A percentile compares a stretch with the other conserved stretches of the same genome.
phyloP scores from a whole-genome alignment of 1,140 invertebrate species.

The Laodelphax striatellus region DNA sequence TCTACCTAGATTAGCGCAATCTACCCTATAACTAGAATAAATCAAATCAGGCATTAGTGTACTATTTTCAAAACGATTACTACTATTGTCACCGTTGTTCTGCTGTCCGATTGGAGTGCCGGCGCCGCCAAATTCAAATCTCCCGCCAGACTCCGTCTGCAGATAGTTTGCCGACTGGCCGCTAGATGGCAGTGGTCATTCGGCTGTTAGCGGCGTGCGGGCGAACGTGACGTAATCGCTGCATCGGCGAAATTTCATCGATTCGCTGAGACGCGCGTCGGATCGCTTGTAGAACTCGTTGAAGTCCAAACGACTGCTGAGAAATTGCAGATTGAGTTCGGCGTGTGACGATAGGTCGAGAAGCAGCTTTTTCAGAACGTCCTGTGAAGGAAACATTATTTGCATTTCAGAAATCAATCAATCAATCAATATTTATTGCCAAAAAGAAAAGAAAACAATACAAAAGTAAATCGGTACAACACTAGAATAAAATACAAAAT shows the following conservation, averaged over 20 bases:
- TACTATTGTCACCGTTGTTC: background rate
- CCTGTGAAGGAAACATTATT: slow-evolving; percentile 36
- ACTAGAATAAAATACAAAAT: too few species aligned
- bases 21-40: too few species aligned
- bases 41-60: too few species aligned
- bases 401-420: too few species aligned
- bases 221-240: slow-evolving; percentile 5
- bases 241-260: slow-evolving; percentile 38
- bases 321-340: slow-evolving; percentile 70
- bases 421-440: too few species aligned
- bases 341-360: slow-evolving; percentile 61
- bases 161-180: background rate
- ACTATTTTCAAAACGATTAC: background rate
- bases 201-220: background rate
- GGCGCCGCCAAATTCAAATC: background rate
- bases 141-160: background rate
- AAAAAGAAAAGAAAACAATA: too few species aligned
- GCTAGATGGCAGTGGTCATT: slow-evolving; percentile 1
- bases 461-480: too few species aligned
- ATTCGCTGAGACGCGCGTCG: slow-evolving; percentile 58
- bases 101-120: too few species aligned
- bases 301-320: slow-evolving; percentile 83
- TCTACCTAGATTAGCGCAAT: too few species aligned
- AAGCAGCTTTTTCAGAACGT: slow-evolving; percentile 66
- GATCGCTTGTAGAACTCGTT: slow-evolving; percentile 80